Conservation (phyloP, 2,797 vertebrate genomes). For the Galago senegalensis region DNA sequence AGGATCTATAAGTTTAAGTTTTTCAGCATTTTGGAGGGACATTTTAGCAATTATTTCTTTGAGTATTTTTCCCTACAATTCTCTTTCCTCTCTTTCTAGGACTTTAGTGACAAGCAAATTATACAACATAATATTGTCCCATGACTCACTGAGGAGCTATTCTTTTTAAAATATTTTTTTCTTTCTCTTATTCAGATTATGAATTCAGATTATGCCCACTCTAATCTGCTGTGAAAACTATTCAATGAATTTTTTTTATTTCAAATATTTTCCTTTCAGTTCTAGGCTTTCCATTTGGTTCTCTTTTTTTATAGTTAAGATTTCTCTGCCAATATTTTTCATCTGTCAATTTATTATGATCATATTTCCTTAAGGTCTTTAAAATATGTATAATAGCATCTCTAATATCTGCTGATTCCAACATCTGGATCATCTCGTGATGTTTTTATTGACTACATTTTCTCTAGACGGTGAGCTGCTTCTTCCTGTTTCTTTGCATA, state of each 20-base stretch:
- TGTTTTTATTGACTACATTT: background rate
- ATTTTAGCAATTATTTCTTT: slow-evolving; percentile 1
- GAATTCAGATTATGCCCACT: background rate
- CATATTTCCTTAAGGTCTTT: background rate
- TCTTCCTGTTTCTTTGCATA: slow-evolving; percentile 8
- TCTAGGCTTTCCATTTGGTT: slow-evolving; percentile 43
- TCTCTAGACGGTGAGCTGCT: background rate
- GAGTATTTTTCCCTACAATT: background rate
- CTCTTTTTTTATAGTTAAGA: slow-evolving; percentile 44
- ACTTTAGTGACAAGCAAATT: background rate
- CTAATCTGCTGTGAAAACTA: background rate
- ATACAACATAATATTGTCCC: slow-evolving; percentile 1
- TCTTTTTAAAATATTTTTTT: background rate
- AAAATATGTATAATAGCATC: background rate
- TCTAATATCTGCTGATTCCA: slow-evolving; percentile 40
- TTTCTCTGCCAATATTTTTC: slow-evolving; percentile 29
- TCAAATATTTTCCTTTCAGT: slow-evolving; percentile 18
- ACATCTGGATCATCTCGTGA: background rate
- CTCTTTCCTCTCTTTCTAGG: background rate
- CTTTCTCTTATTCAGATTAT: background rate
- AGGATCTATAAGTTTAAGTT: slow-evolving; percentile 1
- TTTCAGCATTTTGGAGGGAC: background rate
- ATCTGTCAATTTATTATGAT: slow-evolving; percentile 48
- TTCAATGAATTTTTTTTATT: background rate
- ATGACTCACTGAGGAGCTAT: background rate